phyloP scores from a whole-genome alignment of 2,888 invertebrate species.

The Drosophila cognata region DNA sequence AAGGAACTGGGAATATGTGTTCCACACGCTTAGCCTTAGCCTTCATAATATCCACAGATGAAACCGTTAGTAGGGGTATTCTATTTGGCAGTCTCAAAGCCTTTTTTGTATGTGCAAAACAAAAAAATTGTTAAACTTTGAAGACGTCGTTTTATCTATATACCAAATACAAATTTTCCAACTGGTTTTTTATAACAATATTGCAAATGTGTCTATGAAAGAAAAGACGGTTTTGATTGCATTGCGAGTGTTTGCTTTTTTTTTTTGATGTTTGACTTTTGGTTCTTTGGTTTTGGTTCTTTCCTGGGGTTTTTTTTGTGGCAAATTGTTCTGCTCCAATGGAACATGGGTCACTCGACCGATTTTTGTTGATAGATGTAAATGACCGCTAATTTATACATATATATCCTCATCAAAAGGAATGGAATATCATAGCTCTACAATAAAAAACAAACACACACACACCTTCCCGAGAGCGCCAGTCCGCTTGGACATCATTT shows the following conservation, averaged over 20 bases:
- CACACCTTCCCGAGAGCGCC: conserved; percentile 29
- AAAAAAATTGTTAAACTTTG: conserved; percentile 34
- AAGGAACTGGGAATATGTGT: neutral
- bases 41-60: conserved; percentile 46
- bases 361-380: neutral
- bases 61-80: conserved; percentile 52
- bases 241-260: conserved; percentile 13
- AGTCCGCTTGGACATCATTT: conserved; percentile 49
- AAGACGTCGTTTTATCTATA: conserved; percentile 33
- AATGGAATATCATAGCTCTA: neutral
- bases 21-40: conserved; percentile 51
- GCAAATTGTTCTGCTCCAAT: conserved; percentile 19
- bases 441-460: conserved; percentile 5
- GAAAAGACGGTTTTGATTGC: conserved; percentile 8
- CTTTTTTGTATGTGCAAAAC: conserved; percentile 26
- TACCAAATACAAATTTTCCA: conserved; percentile 35
- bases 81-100: conserved; percentile 38
- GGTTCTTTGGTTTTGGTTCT: conserved; percentile 4
- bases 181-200: conserved; percentile 29
- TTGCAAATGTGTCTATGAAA: conserved; percentile 25
- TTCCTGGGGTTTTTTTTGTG: conserved; percentile 14
- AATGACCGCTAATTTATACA: conserved; percentile 5
- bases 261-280: neutral
- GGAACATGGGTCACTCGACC: neutral
- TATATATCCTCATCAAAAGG: neutral